Evolutionary conservation across 2,888 invertebrate species (phyloP), one percentile per base, ranked within the genome.

Genomic region (Orthonychiurus folsomi): DNA sequence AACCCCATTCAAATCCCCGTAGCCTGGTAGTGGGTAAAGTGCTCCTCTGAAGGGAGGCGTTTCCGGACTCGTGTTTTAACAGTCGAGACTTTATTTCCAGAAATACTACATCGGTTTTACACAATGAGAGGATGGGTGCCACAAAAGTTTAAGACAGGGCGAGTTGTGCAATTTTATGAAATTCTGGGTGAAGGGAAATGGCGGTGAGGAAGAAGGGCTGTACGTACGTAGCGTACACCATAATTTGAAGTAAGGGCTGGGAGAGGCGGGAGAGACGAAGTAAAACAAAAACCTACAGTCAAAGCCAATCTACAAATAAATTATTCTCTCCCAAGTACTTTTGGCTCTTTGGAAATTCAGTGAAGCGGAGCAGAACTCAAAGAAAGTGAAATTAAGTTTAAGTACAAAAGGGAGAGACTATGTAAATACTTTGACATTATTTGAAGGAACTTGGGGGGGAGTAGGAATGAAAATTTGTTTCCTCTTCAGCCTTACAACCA

Each of bases 311-410:
- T 37, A 15, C 5, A 37, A 37, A 37, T 37, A 37, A 37, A 37
- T 37, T 37, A 37, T 37, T 37, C 37, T 37, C 15, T 15, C 37
- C 5, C 5, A 37, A 37, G 37, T 37, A 37, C 37, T 37, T 37
- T 37, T 37, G 5, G 37, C 9, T 37, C 37, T 37, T 37, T 37
- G 15, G 37, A 37, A 37, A 37, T 37, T 37, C 37, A 5, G 9
- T 37, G 37, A 15, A 37, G 37, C 37, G 37, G 37, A 37, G 15
- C 15, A 15, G 37, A 37, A 15, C 37, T 37, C 37, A 37, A 37
- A 37, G 37, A 37, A 37, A 37, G 37, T 37, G 37, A 37, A 37
- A 37, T 37, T 37, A 37, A 37, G 37, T 37, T 37, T 37, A 37
- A 37, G 37, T 37, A 37, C 15, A 37, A 37, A 37, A 15, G 15